Base-by-base conservation (phyloP, 2,888 invertebrate species). In the Chrysomela aeneicollis region DNA sequence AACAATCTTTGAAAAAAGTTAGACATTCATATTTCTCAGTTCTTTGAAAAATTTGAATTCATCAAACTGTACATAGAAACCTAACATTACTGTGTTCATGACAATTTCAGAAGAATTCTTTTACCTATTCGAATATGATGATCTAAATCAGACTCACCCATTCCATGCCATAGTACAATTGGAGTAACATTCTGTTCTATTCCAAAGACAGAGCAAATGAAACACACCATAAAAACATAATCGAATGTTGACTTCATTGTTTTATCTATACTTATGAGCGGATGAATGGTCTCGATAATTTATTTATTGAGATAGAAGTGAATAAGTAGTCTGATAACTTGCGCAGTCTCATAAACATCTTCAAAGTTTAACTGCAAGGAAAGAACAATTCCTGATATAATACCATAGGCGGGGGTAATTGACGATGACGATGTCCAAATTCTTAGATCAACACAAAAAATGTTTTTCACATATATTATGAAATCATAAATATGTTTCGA, bases 121-220 rank as follows among this genome's bases (percentile, higher is more conserved):
- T 3, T 15, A 49, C 3, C 8, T 42, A 32, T 54, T 52, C 50
- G 18, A n/a, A 32, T 46, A 22, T 35, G 54, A 18, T 46, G 3
- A 54, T 22, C 50, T 49, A 12, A 49, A 2, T 4, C 22, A 50
- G 51, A 71, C 84, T 85, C 85, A 95, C 95, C 97, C 97, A 97
- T 97, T 84, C 97, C 97, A 86, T 97, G 77, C 79, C 78, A 79
- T 61, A 79, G 64, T 32, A 79, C 77, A 32, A 78, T 74, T 1
- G 78, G 77, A 22, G 76, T 76, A 19, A 63, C 19, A n/a, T 46
- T 35, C 26, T 54, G 17, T n/a, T 64, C 47, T 17, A 10, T 53
- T 52, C 54, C 37, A 18, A 54, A 42, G 58, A 26, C 52, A 61
- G 8, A 63, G 46, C 15, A 61, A 17, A 64, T 53, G 19, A 4